Evolutionary conservation across 2,888 invertebrate species (phyloP), one percentile per base, ranked within the genome.

Genomic region (Hyposoter dolosus): DNA sequence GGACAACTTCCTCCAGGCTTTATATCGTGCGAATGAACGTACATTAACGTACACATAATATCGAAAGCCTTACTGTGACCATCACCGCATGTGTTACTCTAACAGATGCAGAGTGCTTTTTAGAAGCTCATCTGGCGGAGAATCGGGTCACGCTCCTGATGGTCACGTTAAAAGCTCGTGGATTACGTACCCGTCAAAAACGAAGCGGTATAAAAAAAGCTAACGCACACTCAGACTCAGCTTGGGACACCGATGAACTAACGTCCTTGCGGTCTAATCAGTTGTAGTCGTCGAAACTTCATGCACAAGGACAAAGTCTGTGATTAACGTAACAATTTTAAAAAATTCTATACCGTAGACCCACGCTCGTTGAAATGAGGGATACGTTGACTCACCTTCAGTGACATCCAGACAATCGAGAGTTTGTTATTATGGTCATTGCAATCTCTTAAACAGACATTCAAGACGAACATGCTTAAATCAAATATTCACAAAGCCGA

Each of bases 101-200:
- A 43, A 53, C 63, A 71, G 71, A 71, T 28, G 84, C 78, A 84
- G 71, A 84, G 86, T 84, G 82, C 86, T 86, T 84, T 86, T 82
- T 84, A 83, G 86, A 83, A 71, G 81, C 77, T 83, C 63, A n/a
- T 3, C 69, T 63, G 28, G 66, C 79, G 65, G 74, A 56, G 78
- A 84, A 78, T 63, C 84, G 45, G 82, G 76, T 69, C 82, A 75
- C 76, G 32, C 50, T 65, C 28, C 71, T 78, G 86, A 84, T 84
- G 84, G 84, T 82, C 83, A 82, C 81, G 86, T 83, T 86, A 84
- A 86, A 86, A 86, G 86, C 84, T 82, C 78, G 78, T 74, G 82
- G 78, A 82, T 84, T 75, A 82, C 82, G 78, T 75, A 79, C 75
- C 78, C 47, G 82, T 86, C 82, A 71, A 45, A 60, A 75, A 23